phyloP scores from a whole-genome alignment of 2,888 invertebrate species.

The Stegophylla sp. region DNA sequence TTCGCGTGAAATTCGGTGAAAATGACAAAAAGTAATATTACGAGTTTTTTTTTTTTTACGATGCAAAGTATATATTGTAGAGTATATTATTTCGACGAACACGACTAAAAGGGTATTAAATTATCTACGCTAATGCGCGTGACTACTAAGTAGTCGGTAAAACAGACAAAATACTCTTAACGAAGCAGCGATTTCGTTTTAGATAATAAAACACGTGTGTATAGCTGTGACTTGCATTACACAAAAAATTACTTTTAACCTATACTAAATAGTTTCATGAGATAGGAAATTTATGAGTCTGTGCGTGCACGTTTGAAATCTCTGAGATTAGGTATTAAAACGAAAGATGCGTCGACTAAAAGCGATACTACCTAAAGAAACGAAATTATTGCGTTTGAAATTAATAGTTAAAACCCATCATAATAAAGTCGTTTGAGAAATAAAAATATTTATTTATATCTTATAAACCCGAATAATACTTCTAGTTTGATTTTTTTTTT shows the following conservation, averaged over 20 bases:
- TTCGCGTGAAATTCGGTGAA: background rate
- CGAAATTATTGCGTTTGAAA: conserved; percentile 19
- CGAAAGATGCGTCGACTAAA: background rate
- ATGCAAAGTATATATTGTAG: background rate
- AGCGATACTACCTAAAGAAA: background rate
- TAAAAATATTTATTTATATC: conserved; percentile 39
- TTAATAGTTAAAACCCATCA: conserved; percentile 37
- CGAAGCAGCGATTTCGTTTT: background rate
- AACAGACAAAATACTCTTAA: background rate
- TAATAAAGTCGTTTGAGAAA: conserved; percentile 30
- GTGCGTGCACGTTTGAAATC: background rate
- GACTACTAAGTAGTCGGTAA: no score
- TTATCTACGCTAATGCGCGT: conserved; percentile 6
- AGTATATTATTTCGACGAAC: background rate
- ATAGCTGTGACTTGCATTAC: background rate
- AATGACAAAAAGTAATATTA: conserved; percentile 9
- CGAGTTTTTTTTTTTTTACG: background rate
- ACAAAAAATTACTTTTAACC: background rate
- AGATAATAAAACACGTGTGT: background rate
- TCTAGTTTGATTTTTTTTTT: conserved; percentile 22
- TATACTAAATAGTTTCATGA: conserved; percentile 2
- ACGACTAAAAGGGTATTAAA: background rate
- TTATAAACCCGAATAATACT: background rate
- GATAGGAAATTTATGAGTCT: background rate
- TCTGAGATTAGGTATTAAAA: conserved; percentile 6